phyloP scores from a whole-genome alignment of 2,113 vertebrate genomes.

The Oreocharis arfaki region DNA sequence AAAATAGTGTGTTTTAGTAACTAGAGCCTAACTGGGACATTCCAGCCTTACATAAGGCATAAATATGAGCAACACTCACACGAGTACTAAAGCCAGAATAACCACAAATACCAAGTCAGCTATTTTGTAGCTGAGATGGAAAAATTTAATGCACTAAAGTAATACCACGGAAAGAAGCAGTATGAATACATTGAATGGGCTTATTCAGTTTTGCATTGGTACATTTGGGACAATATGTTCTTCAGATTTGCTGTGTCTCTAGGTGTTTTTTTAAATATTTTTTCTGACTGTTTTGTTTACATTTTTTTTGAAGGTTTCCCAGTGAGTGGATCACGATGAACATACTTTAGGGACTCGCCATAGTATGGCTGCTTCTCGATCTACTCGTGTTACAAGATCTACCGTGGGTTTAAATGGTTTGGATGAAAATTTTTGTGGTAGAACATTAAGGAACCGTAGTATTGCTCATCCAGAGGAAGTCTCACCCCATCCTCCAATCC shows the following conservation, averaged over 20 bases:
- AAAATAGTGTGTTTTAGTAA: neutral
- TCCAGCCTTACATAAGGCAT: neutral
- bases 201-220: neutral
- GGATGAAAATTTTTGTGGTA: conserved; percentile 98
- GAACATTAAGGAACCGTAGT: conserved; percentile 98
- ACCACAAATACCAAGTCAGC: neutral
- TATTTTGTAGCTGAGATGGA: neutral
- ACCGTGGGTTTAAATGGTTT: conserved; percentile 99
- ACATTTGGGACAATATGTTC: neutral
- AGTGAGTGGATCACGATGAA: conserved; percentile 94
- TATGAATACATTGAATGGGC: neutral
- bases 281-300: conserved; percentile 68
- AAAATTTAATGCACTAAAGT: neutral
- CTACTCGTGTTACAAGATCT: conserved; percentile 99
- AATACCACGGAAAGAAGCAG: neutral
- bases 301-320: conserved; percentile 80
- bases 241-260: neutral
- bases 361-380: conserved; percentile 99
- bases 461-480: conserved; percentile 96
- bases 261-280: conserved; percentile 5
- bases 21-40: neutral
- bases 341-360: conserved; percentile 91
- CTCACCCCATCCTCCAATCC: conserved; percentile 82
- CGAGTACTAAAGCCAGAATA: neutral
- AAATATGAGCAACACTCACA: neutral